Conservation (phyloP, 2,888 invertebrate genomes). For the Masnerella sp. region DNA sequence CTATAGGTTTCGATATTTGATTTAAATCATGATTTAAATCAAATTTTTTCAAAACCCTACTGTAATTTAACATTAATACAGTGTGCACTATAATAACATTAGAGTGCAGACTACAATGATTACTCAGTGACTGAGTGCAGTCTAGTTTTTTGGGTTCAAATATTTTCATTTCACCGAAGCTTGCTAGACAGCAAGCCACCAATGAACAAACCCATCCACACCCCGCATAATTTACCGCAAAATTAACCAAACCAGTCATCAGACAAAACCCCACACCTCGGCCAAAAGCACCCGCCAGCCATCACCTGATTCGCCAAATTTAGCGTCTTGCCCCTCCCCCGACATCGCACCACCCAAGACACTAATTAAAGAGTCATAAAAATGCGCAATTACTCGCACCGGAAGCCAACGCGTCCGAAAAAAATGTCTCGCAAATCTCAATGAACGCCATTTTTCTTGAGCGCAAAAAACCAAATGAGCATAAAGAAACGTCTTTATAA, state of each 20-base stretch:
- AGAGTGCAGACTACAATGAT: too few species aligned
- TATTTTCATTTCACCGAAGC: too few species aligned
- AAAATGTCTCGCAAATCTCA: neutral
- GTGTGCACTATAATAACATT: too few species aligned
- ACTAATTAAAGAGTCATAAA: constrained; percentile 12
- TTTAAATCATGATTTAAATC: too few species aligned
- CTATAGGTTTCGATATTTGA: too few species aligned
- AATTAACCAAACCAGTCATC: neutral
- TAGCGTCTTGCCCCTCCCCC: constrained; percentile 5
- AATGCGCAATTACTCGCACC: neutral
- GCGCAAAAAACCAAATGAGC: constrained; percentile 21
- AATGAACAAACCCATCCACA: too few species aligned
- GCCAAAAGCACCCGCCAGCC: neutral
- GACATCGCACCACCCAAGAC: constrained; percentile 3
- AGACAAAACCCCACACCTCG: neutral
- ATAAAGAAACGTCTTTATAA: constrained; percentile 22
- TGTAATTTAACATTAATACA: too few species aligned
- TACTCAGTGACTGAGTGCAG: too few species aligned
- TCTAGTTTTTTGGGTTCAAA: too few species aligned
- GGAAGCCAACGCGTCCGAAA: neutral
- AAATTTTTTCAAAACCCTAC: too few species aligned
- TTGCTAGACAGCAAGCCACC: too few species aligned
- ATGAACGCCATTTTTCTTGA: constrained; percentile 14
- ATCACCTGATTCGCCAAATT: constrained; percentile 12
- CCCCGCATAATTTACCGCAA: too few species aligned